phyloP scores from a whole-genome alignment of 2,797 vertebrate species.

The Geotrypetes seraphini region DNA sequence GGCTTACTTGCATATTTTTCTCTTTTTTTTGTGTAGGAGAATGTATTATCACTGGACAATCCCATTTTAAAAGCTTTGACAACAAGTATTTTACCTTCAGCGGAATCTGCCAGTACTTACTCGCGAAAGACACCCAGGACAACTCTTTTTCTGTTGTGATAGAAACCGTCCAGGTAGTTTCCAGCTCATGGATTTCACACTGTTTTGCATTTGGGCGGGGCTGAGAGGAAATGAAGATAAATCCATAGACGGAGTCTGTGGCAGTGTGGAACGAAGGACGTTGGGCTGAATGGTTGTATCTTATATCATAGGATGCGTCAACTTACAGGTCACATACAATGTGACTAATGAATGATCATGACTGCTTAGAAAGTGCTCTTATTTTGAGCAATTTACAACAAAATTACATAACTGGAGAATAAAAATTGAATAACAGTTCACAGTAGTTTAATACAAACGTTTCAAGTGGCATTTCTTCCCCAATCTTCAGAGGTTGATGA shows the following conservation, averaged over 20 bases:
- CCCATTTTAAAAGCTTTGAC: constrained; percentile 95
- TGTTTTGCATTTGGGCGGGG: fast-evolving
- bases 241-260: background rate
- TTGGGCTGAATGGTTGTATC: no score
- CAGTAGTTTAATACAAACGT: no score
- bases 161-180: constrained; percentile 80
- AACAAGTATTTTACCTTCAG: constrained; percentile 89
- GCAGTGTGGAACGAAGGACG: no score
- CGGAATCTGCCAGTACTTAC: constrained; percentile 82
- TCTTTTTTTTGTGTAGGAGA: constrained; percentile 58
- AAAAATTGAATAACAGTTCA: no score
- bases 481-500: no score
- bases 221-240: background rate
- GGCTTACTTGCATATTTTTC: background rate
- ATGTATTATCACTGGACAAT: constrained; percentile 86
- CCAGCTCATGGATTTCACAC: background rate
- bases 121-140: constrained; percentile 75
- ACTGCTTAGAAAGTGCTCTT: no score
- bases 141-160: constrained; percentile 75
- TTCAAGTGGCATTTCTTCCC: no score
- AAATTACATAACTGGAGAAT: no score
- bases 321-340: no score
- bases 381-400: no score
- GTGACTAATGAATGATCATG: no score
- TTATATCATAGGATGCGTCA: no score